Conservation (phyloP, 1,140 invertebrate species). For the Mizuhopecten yessoensis region DNA sequence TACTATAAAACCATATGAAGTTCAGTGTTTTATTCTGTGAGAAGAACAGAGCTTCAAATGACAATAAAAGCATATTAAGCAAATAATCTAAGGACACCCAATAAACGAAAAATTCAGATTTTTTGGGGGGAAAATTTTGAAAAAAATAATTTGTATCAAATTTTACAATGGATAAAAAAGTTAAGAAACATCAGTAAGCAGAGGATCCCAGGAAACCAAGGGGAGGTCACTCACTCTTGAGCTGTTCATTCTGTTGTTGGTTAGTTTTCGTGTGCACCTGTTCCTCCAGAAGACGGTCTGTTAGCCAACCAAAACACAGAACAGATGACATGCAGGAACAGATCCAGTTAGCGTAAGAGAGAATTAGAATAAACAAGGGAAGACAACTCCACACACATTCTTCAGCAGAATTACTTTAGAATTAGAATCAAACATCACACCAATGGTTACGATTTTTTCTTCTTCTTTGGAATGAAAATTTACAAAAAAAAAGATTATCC, state of each 20-base stretch:
- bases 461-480: background rate
- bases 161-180: too few species aligned
- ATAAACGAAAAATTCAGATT: too few species aligned
- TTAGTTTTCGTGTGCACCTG: conserved; percentile 67
- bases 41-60: too few species aligned
- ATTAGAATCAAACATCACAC: background rate
- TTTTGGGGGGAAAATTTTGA: too few species aligned
- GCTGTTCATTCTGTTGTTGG: conserved; percentile 65
- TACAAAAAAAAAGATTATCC: background rate
- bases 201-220: background rate
- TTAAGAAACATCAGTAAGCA: background rate
- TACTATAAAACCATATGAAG: too few species aligned
- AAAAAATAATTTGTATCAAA: too few species aligned
- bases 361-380: background rate
- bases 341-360: conserved; percentile 16
- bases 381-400: background rate
- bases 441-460: background rate
- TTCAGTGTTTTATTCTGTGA: too few species aligned
- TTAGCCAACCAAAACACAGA: conserved; percentile 56
- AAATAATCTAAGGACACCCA: too few species aligned
- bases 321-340: conserved; percentile 31
- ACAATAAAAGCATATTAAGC: too few species aligned
- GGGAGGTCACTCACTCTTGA: conserved; percentile 69
- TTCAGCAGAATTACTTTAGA: background rate
- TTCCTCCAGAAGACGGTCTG: conserved; percentile 76